Base-by-base conservation (phyloP, 2,113 vertebrate genomes). In the Mionectes macconnelli region DNA sequence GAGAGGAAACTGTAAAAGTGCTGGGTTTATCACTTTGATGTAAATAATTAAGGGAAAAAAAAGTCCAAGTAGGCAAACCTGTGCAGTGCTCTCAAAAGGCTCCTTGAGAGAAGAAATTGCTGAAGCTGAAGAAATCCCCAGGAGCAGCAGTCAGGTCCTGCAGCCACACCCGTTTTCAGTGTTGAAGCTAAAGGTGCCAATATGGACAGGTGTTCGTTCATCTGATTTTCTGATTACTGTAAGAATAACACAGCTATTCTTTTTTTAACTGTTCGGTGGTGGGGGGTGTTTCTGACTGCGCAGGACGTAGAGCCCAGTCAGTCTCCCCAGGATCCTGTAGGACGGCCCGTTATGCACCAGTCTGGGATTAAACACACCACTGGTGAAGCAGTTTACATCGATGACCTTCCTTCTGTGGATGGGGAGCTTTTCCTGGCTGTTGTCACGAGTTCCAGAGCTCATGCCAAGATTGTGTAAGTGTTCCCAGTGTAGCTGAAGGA, bases 311-410 rank as follows among this genome's bases (percentile, higher is more conserved):
- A 97, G 6, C 87, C 94, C 1, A 86, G 55, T 55, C 99, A 99
- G 82, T 90, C 96, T 57, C 55, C 85, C n/a, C 96, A 97, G 74
- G 99, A 99, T 94, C 98, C 98, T 4, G 98, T 99, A n/a, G 99
- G 99, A 31, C 98, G 97, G 67, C 98, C 99, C 15, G 9, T 99
- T 81, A 98, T 98, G 98, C 99, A 99, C 81, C 97, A 98, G 31
- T 98, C 99, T 3, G 99, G 98, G 74, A 94, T 99, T 89, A 98
- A 98, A 77, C 99, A 99, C 1, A 97, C 98, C 68, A 99, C 99
- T 2, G 99, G 99, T 4, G 99, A 99, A 94, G 99, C 99, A 0
- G 62, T 98, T 30, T 99, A 99, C 93, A 97, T 98, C 22, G 99
- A 99, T 73, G 99, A 99, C 95, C 96, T 99, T 39, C 98, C 98